Evolutionary conservation across 2,113 vertebrate genomes (phyloP).

Genomic region (Typhlomys cinereus): DNA sequence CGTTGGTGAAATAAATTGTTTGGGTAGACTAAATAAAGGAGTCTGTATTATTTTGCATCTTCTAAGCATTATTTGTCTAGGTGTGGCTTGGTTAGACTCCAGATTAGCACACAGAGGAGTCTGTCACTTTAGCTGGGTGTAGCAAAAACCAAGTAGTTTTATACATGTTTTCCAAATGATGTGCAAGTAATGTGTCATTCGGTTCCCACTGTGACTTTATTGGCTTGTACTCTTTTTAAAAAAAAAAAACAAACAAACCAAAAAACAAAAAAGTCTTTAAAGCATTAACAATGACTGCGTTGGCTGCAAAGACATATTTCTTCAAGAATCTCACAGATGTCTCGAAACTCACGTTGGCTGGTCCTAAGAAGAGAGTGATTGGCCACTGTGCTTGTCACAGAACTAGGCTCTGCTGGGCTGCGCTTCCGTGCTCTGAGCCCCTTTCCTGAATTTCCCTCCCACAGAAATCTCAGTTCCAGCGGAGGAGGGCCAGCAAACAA

Average conservation of each 20-base stretch:
- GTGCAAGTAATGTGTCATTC: conserved; percentile 92
- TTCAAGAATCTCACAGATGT: conserved; percentile 81
- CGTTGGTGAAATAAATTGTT: conserved; percentile 86
- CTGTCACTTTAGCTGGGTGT: conserved; percentile 94
- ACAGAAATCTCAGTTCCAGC: conserved; percentile 88
- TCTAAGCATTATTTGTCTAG: conserved; percentile 94
- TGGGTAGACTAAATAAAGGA: conserved; percentile 89
- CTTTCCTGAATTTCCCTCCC: conserved; percentile 83
- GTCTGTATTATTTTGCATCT: conserved; percentile 86
- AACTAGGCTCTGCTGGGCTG: conserved; percentile 83
- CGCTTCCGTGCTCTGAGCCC: conserved; percentile 81
- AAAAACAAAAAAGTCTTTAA: conserved; percentile 74
- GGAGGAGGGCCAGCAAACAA: conserved; percentile 89
- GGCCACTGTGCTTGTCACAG: conserved; percentile 67
- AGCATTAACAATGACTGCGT: conserved; percentile 80
- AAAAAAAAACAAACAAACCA: no score
- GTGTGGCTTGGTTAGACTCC: conserved; percentile 91
- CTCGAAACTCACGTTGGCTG: conserved; percentile 78
- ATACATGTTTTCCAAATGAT: conserved; percentile 96
- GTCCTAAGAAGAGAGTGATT: conserved; percentile 88
- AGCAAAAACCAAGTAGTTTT: conserved; percentile 92
- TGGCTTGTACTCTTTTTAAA: conserved; percentile 75
- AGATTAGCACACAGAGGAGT: conserved; percentile 91
- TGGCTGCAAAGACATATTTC: conserved; percentile 76
- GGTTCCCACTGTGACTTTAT: conserved; percentile 84